Percentiles rank a stretch among this genome's conserved stretches.
phyloP scores from a whole-genome alignment of 2,113 vertebrate genomes.

The Oncorhynchus tshawytscha region DNA sequence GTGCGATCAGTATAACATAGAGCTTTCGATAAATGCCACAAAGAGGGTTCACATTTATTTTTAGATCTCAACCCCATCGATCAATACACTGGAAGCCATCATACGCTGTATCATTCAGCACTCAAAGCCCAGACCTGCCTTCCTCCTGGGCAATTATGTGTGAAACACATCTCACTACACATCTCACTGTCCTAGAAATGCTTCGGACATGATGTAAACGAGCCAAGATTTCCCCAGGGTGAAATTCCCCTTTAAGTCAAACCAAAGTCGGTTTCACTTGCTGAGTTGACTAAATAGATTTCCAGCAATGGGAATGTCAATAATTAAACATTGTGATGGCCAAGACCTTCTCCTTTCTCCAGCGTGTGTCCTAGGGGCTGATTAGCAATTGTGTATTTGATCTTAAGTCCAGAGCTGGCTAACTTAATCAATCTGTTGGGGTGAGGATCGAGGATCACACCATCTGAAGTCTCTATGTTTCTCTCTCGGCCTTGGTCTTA shows the following conservation, averaged over 20 bases:
- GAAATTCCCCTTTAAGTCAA: constrained; percentile 38
- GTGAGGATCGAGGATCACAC: constrained; percentile 41
- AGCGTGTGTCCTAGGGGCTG: constrained; percentile 63
- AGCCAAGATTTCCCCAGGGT: too few species aligned
- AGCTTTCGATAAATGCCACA: background rate
- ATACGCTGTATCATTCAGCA: too few species aligned
- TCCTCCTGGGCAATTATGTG: too few species aligned
- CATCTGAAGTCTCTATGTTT: constrained; percentile 46
- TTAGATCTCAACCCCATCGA: too few species aligned
- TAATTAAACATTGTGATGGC: constrained; percentile 69
- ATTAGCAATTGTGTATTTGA: constrained; percentile 61
- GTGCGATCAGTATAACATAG: too few species aligned
- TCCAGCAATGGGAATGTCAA: constrained; percentile 62
- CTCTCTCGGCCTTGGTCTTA: background rate
- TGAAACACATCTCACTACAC: too few species aligned
- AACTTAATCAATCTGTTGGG: constrained; percentile 51
- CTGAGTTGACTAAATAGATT: constrained; percentile 66
- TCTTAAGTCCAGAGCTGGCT: constrained; percentile 64
- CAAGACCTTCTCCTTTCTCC: constrained; percentile 60
- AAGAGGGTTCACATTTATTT: constrained; percentile 14
- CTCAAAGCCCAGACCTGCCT: too few species aligned
- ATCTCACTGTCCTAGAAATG: too few species aligned
- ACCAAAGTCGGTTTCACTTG: constrained; percentile 50
- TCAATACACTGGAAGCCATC: too few species aligned
- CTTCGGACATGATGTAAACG: background rate